Base-by-base conservation (phyloP, 1,140 invertebrate genomes). In the Anadara kagoshimensis region DNA sequence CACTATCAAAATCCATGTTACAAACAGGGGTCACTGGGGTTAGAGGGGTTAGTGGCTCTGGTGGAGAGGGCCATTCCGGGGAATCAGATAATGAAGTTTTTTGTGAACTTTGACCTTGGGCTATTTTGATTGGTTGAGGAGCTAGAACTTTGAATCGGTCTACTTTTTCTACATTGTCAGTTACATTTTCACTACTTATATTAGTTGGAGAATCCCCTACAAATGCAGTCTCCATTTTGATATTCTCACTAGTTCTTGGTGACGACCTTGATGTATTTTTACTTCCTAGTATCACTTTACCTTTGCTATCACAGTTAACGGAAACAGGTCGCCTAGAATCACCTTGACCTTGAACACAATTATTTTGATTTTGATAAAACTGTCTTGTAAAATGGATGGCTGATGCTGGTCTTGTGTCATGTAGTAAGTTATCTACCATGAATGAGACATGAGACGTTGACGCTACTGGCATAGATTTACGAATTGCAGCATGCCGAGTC, bases 1-100 rank as follows among this genome's bases (percentile, higher is more conserved):
- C 95, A 76, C 95, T 95, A 88, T 96, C 95, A 79, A 91, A 85
- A 57, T 83, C 81, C 18, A 85, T 77, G 56, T 83, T 81, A 36
- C 78, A 79, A 14, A 78, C 75, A 20, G 86, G 86, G 5, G 81
- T 88, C 20, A 81, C 73, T 26, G 80, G 78, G 12, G 83, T 81
- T 59, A 79, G 63, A 16, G 84, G 86, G 56, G 85, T 85, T 59
- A 87, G 67, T n/a, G 85, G 86, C 70, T 87, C 85, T 20, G 86
- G 86, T 5, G 86, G 86, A 61, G 86, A 84, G 10, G 86, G 86
- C 86, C 86, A 88, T 76, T 88, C 86, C 8, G 85, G 84, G 14
- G 86, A 88, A 47, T 83, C 82, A 0, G 85, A 87, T 22, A 85
- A 84, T 3, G 83, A 81, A 8, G 78, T 83, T 36, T 64, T 49